Base-by-base conservation (phyloP, 2,113 vertebrate species). In the Pangasianodon hypophthalmus region DNA sequence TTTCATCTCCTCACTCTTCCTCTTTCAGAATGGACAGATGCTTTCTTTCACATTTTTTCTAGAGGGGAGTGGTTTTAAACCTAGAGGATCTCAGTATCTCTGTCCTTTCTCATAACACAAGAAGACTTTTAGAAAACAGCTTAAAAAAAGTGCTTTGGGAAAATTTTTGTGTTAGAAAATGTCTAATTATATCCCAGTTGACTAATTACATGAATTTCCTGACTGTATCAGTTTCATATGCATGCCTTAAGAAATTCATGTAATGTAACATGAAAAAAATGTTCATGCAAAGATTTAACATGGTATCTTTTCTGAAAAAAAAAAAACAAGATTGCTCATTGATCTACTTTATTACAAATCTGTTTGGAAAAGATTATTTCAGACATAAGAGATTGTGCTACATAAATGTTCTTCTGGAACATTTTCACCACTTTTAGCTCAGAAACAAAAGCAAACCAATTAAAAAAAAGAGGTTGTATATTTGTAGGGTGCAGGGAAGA, bases 21-120 rank as follows among this genome's bases (percentile, higher is more conserved):
- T 90, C 89, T 86, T 69, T 89, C 46, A 84, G 32, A 21, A 87
- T 87, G 26, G 52, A 89, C 90, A 58, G 86, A 91, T 89, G 69
- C 41, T 85, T 92, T 88, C 90, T 90, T 82, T 92, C 64, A 84
- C 32, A 19, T 67, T 84, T 91, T 84, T 46, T 24, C 81, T 48
- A 86, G 32, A 75, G 64, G 16, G 86, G 69, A 60, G 89, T 24
- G 50, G n/a, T 67, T 85, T 80, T 85, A 58, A 90, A 90, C 44
- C 86, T 14, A 58, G 54, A 87, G 46, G 48, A 32, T 56, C 67
- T 85, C 69, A 89, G 85, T 84, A 84, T 41, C 52, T 85, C 54
- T 89, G 82, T 89, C 26, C 54, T 60, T 62, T 89, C 81, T 69
- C 41, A 85, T 41, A 75, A 60, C 41, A 75, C 52, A 89, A 71